These are phyloP conservation scores for Macrostomum cliftonense DNA, from an alignment of 2,888 invertebrate species.

Conservation along the genomic window DNA sequence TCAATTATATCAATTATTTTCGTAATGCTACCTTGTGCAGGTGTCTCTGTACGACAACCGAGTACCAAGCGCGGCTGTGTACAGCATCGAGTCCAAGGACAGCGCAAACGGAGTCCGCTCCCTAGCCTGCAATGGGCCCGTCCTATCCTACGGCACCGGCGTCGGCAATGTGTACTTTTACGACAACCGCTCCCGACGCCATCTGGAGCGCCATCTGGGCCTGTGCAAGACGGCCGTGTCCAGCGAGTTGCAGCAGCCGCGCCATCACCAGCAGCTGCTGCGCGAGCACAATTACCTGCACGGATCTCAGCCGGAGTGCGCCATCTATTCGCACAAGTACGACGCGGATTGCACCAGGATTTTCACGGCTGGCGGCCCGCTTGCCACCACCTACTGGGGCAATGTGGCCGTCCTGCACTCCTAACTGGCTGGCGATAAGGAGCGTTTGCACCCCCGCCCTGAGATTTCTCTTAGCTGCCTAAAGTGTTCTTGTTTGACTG, in stretches of 20 bases:
- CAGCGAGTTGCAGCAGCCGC: not conserved
- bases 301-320: slow-evolving; percentile 29
- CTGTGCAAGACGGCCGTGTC: slow-evolving; percentile 30
- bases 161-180: slow-evolving; percentile 77
- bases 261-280: too few relatives aligned
- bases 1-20: too few relatives aligned
- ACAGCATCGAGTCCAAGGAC: too few relatives aligned
- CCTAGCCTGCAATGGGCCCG: slow-evolving; percentile 67
- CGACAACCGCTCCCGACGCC: slow-evolving; percentile 71
- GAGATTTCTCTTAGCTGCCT: too few relatives aligned
- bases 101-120: slow-evolving; percentile 50
- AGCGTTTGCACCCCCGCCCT: too few relatives aligned
- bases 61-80: too few relatives aligned
- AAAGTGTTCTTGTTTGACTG: too few relatives aligned
- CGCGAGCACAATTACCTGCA: too few relatives aligned
- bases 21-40: too few relatives aligned
- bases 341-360: slow-evolving; percentile 72
- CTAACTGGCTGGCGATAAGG: too few relatives aligned
- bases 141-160: slow-evolving; percentile 79
- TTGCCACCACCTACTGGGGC: slow-evolving; percentile 71
- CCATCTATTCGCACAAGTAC: slow-evolving; percentile 88
- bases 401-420: slow-evolving; percentile 40
- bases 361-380: slow-evolving; percentile 81
- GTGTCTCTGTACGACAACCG: too few relatives aligned
- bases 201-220: slow-evolving; percentile 51